Conservation (phyloP, 2,113 vertebrate genomes). For the Hyperopisus bebe region DNA sequence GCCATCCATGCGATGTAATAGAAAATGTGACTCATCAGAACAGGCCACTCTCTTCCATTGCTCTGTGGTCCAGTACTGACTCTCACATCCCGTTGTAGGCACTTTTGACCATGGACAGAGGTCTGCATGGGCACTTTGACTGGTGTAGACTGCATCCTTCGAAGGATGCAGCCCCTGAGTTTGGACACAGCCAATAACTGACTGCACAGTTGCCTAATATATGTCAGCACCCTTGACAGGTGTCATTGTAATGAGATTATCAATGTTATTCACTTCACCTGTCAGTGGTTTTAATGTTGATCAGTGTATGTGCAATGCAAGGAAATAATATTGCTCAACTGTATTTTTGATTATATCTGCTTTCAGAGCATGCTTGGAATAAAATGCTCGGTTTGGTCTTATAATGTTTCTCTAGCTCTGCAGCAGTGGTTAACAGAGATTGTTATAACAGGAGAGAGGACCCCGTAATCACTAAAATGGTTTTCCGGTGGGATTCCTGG, state of each 20-base stretch:
- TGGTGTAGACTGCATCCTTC: neutral
- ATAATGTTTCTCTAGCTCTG: neutral
- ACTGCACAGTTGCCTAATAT: neutral
- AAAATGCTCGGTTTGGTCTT: neutral
- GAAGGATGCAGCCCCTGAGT: neutral
- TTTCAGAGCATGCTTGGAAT: neutral
- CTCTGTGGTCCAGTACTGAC: too few relatives aligned
- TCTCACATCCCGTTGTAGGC: too few relatives aligned
- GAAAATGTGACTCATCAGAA: too few relatives aligned
- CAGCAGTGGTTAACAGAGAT: neutral
- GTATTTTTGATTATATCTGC: neutral
- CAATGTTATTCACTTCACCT: neutral
- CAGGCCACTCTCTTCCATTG: too few relatives aligned
- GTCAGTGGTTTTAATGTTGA: neutral
- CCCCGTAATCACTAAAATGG: neutral
- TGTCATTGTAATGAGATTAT: neutral
- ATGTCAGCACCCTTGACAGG: too few relatives aligned
- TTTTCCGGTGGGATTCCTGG: neutral
- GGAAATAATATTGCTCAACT: neutral
- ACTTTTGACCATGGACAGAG: too few relatives aligned
- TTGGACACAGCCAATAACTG: neutral
- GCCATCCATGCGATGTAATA: too few relatives aligned
- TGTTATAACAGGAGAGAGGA: neutral
- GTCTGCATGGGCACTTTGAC: too few relatives aligned
- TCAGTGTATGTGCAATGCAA: neutral